Evolutionary conservation across 2,113 vertebrate genomes (phyloP).

Genomic region (Raja brachyura): DNA sequence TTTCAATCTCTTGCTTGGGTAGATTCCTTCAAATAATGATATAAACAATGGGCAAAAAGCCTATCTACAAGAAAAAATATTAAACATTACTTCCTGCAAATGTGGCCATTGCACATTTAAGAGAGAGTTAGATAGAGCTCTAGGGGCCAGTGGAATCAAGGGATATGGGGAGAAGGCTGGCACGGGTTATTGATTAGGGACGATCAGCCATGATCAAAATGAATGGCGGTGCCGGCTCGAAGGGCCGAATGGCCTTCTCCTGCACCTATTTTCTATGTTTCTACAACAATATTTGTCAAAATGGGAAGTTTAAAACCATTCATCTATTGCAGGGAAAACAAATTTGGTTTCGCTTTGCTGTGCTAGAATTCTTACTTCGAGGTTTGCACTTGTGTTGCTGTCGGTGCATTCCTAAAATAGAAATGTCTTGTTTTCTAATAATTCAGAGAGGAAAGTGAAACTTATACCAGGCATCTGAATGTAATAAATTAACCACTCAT

Average conservation of each 20-base stretch:
- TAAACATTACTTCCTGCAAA: neutral
- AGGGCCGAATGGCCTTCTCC: no score
- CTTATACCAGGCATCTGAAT: neutral
- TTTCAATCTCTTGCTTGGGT: neutral
- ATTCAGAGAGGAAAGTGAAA: neutral
- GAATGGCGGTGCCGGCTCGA: no score
- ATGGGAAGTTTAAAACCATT: neutral
- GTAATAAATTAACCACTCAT: neutral
- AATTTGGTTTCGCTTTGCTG: neutral
- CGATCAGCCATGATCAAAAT: no score
- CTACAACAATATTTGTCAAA: neutral
- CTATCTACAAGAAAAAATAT: neutral
- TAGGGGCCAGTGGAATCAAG: no score
- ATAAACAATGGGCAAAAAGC: neutral
- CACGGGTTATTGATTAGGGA: no score
- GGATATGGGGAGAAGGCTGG: no score
- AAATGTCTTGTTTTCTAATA: neutral
- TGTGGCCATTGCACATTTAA: neutral
- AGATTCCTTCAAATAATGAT: neutral
- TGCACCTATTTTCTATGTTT: no score
- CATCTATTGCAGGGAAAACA: neutral
- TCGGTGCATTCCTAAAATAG: neutral
- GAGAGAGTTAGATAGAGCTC: no score
- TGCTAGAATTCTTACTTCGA: neutral
- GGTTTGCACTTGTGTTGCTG: neutral